Evolutionary conservation across 2,888 invertebrate genomes (phyloP).

Genomic region (Cheiracanthium punctorium): DNA sequence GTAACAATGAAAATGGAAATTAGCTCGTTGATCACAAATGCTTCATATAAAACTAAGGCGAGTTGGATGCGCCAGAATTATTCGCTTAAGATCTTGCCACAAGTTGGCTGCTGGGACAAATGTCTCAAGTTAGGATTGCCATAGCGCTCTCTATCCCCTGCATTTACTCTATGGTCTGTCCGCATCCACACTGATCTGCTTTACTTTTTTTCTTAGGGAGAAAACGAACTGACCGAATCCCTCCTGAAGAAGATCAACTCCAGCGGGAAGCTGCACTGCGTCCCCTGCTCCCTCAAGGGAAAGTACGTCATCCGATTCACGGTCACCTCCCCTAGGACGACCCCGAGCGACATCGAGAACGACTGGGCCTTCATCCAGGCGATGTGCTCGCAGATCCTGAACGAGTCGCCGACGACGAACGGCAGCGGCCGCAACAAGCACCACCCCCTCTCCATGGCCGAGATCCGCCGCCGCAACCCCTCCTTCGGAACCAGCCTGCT

Average conservation of each 20-base stretch:
- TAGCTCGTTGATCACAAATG: too few species aligned
- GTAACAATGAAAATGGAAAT: too few species aligned
- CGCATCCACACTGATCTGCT: too few species aligned
- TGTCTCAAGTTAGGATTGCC: too few species aligned
- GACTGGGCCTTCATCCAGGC: slow-evolving; percentile 84
- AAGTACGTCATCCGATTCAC: slow-evolving; percentile 90
- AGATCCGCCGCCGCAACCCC: slow-evolving; percentile 88
- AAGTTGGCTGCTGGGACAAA: too few species aligned
- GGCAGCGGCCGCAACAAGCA: slow-evolving; percentile 78
- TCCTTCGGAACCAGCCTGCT: slow-evolving; percentile 95
- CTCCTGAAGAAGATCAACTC: slow-evolving; percentile 90
- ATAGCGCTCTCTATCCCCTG: too few species aligned
- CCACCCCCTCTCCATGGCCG: slow-evolving; percentile 78
- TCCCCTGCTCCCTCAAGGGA: slow-evolving; percentile 93
- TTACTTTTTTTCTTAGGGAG: slow-evolving; percentile 80
- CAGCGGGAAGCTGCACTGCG: slow-evolving; percentile 92
- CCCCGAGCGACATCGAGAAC: slow-evolving; percentile 80
- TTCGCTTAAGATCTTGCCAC: too few species aligned
- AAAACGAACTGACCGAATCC: slow-evolving; percentile 85
- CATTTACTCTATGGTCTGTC: too few species aligned
- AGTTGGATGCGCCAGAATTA: too few species aligned
- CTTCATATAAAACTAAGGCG: too few species aligned
- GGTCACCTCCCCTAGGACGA: slow-evolving; percentile 90
- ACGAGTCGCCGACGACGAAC: slow-evolving; percentile 82
- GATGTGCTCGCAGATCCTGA: slow-evolving; percentile 75